phyloP scores from a whole-genome alignment of 2,888 invertebrate genomes.

The Drosophila bunnanda region DNA sequence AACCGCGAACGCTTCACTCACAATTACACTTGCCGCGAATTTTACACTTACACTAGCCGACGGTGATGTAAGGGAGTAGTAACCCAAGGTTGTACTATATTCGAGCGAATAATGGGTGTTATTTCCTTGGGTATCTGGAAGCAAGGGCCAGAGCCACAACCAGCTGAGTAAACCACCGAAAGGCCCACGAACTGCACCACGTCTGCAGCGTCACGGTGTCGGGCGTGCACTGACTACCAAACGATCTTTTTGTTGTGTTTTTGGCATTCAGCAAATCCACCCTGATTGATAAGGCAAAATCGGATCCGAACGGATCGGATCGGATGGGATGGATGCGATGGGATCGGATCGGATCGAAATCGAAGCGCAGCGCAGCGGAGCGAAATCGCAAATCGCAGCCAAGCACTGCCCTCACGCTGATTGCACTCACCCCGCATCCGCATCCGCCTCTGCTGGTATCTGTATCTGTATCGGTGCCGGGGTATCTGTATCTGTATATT shows the following conservation, averaged over 20 bases:
- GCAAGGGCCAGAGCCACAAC: background rate
- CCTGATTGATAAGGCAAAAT: slow-evolving; percentile 69
- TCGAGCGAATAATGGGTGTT: background rate
- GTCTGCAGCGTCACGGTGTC: slow-evolving; percentile 69
- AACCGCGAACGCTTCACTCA: slow-evolving; percentile 18
- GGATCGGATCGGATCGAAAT: slow-evolving; percentile 58
- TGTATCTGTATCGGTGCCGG: slow-evolving; percentile 36
- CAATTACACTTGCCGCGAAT: slow-evolving; percentile 17
- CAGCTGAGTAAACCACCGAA: slow-evolving; percentile 10
- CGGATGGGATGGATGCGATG: slow-evolving; percentile 27
- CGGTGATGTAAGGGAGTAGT: slow-evolving; percentile 25
- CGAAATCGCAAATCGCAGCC: slow-evolving; percentile 56
- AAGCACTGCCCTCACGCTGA: slow-evolving; percentile 56
- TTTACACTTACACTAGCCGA: slow-evolving; percentile 34
- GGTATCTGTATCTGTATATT: slow-evolving; percentile 42
- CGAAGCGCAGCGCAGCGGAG: slow-evolving; percentile 48
- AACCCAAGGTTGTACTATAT: slow-evolving; percentile 1
- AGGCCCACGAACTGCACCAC: slow-evolving; percentile 58
- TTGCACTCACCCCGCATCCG: slow-evolving; percentile 44
- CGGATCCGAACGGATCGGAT: slow-evolving; percentile 41
- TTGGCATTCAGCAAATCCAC: slow-evolving; percentile 69
- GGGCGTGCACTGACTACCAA: slow-evolving; percentile 70
- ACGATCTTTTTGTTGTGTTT: slow-evolving; percentile 58
- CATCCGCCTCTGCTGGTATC: slow-evolving; percentile 27
- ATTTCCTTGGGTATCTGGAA: background rate